Evolutionary conservation across 2,888 invertebrate genomes (phyloP), one percentile per base, ranked within the genome.

Genomic region (Nomada ferruginata): DNA sequence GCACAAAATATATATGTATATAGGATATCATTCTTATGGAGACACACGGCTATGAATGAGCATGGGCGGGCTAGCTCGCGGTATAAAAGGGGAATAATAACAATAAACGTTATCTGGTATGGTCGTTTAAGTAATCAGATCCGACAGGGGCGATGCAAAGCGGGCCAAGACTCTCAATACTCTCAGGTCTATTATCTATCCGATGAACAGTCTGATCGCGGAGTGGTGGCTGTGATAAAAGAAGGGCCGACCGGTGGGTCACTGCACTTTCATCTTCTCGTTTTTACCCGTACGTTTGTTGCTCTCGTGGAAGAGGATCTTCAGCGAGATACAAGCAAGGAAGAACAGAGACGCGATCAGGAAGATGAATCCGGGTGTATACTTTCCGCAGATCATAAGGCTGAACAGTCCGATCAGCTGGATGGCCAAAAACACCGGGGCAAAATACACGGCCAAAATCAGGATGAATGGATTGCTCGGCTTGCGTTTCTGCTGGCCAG

Each of bases 331-430:
- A 42, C 86, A 89, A 9, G 91, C 93, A 68, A 93, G 89, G 57
- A 91, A 91, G n/a, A 93, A n/a, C 4, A 93, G 76, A 0, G 93
- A 90, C 4, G 85, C 75, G 4, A 92, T 82, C 1, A 94, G 90
- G 76, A 94, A 94, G 29, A 93, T 79, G 68, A 93, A 94, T 23
- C 93, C 93, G 0, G 93, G 93, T 0, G 92, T 91, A 79, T 92
- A 92, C 72, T 91, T 93, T 59, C 91, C 91, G 18, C 90, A 76
- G 2, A 90, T 79, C 82, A 93, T 88, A 23, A 93, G 76, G 64
- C 89, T 88, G 72, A 89, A 88, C 13, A 93, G 82, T 2, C 87
- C 89, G 52, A 91, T 53, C 42, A 92, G 72, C 72, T 94, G 92
- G 65, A 90, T 87, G 36, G 82, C 72, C 9, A 93, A 79, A 1